Conservation (phyloP, 1,140 invertebrate genomes). For the Argopecten irradians region DNA sequence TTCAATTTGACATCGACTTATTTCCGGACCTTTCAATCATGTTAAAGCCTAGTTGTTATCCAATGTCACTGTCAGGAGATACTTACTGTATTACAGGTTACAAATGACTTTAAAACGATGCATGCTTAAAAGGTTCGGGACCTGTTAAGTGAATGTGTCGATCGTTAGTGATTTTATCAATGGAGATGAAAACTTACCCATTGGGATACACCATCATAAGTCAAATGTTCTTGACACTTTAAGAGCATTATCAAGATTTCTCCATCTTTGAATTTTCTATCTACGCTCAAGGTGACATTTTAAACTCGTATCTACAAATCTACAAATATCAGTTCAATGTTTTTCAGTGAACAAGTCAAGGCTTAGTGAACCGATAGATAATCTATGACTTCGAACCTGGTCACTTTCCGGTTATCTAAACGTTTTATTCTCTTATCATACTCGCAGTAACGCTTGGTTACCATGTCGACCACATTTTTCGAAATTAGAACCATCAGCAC, state of each 20-base stretch:
- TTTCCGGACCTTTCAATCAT: too few relatives aligned
- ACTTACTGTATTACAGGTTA: too few relatives aligned
- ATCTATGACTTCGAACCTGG: slow-evolving; percentile 5
- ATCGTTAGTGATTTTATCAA: background rate
- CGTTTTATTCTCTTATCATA: background rate
- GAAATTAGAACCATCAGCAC: background rate
- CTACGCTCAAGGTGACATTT: background rate
- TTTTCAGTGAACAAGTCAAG: background rate
- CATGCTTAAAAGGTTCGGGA: background rate
- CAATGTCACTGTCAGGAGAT: too few relatives aligned
- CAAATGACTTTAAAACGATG: background rate
- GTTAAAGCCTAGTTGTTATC: too few relatives aligned
- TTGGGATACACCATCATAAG: background rate
- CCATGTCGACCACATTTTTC: background rate
- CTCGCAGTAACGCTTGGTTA: background rate
- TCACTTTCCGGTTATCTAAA: slow-evolving; percentile 11
- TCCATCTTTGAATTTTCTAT: background rate
- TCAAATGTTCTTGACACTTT: background rate
- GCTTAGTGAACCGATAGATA: background rate
- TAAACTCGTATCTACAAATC: background rate
- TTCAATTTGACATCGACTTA: too few relatives aligned
- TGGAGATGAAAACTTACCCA: background rate
- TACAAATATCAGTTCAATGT: background rate
- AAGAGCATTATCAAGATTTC: background rate
- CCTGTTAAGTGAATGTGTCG: background rate